Evolutionary conservation across 2,113 vertebrate genomes (phyloP), one percentile per base, ranked within the genome.

Genomic region (Hippocampus barbouri): DNA sequence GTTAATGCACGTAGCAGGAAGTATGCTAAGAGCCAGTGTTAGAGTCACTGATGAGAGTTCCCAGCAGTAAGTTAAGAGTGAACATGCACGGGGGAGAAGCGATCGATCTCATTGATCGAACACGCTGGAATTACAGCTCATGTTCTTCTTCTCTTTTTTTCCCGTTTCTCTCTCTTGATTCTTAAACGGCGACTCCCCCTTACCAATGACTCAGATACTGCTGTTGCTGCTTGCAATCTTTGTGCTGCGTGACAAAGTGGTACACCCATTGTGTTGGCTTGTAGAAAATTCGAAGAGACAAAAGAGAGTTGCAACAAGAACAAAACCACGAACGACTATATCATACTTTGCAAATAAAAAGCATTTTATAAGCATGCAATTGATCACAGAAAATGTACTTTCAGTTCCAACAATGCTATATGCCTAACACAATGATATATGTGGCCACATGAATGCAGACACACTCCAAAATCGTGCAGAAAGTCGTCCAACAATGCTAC

Each of bases 61-160:
- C 64, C 64, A 47, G 64, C 64, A 66, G 64, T 66, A 49, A 66
- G 43, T 66, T 49, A 66, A 43, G 43, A 66, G 64, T 66, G 41
- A 66, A 66, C 43, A 23, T 49, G 64, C 64, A 8, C 47, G 15
- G 59, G 59, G 59, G 64, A 45, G 43, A 49, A 47, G 23, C 64
- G 23, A 66, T 66, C 64, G n/a, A 66, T 27, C 20, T 47, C 43
- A 66, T 66, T 66, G 64, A 66, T 66, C 23, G 41, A 40, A 25
- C 25, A 23, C 40, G 21, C n/a, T 25, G n/a, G 64, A 66, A 66
- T 66, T 27, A 66, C 43, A 23, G 41, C 64, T 66, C 40, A 23
- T 47, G 23, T 66, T 61, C 59, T 61, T 61, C 59, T 61, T 9
- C 57, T 34, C 10, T 66, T 66, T 66, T 66, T 40, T 18, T 15